Evolutionary conservation across 2,888 invertebrate genomes (phyloP), one percentile per base, ranked within the genome.

Genomic region (Euzetes globulus): DNA sequence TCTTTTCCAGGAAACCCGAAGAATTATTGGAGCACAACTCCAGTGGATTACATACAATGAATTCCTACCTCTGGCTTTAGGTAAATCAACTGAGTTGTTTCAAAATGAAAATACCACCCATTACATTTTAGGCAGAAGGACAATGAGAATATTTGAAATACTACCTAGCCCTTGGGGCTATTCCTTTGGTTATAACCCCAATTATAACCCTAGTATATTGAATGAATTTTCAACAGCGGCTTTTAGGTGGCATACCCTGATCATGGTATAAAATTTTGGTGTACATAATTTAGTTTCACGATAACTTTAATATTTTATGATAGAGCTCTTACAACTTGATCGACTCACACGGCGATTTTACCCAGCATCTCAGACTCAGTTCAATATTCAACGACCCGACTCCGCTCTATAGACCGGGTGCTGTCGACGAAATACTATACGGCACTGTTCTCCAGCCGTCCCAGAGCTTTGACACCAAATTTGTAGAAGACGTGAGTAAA

Each of bases 171-270:
- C 83, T 6, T 77, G 77, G 25, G 83, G 83, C 5, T 82, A 81
- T 77, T 80, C 83, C 2, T 75, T 78, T 9, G 78, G 85, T 15
- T 94, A 94, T 81, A 88, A 90, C 81, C 85, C 86, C 4, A 82
- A 85, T 50, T 84, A 89, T 0, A 90, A 92, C 81, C 88, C 92
- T 0, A 87, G 90, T 0, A 85, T 92, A 13, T 87, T 90, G 0
- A 90, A 90, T 79, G 92, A 90, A 80, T 94, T 94, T 81, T 87
- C 91, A 0, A 86, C 89, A 0, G 92, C 92, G 1, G 94, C 92
- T 1, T 90, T 91, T 84, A 86, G 94, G 79, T 91, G 92, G 82
- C 94, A 94, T 82, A 91, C 91, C 0, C 86, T 88, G 63, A 89
- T 94, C n/a, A 89, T 89, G 81, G 90, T 90, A 29, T 87, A 87